Base-by-base conservation (phyloP, 1,140 invertebrate species). In the Leptinotarsa texana region DNA sequence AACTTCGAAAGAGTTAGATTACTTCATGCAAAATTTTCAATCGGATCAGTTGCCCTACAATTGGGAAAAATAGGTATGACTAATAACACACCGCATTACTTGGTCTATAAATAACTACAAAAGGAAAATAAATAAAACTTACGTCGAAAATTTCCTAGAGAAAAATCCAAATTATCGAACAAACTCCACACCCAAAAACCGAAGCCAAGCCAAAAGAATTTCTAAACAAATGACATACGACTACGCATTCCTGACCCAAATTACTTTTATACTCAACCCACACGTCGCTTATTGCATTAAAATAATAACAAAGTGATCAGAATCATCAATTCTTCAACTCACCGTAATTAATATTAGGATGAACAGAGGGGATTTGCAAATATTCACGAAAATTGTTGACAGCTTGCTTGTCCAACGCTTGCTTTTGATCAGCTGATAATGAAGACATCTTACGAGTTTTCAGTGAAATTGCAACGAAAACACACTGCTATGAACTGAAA, bases 321-420 rank as follows among this genome's bases (percentile, higher is more conserved):
- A 42, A 42, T 42, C 8, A 42, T 42, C 33, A 42, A 42, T 42
- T 42, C 2, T 62, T 21, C 18, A 71, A 47, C 89, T 91, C 87
- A 94, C 93, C 90, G 87, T 96, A 95, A 87, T 96, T 88, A 24
- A 94, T 87, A 83, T 94, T 85, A 0, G 95, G 95, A 78, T 96
- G 95, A 1, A 95, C 93, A 33, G 92, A 92, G 2, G 94, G 92
- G 63, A 96, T 94, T 76, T 89, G 86, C 27, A 96, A 85, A 86
- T 96, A 96, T 80, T 94, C 90, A 24, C 91, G 88, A 83, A 96
- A 96, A 80, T 91, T 92, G 62, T 90, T 88, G 63, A 95, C 89
- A 80, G 93, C 92, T 83, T 88, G 87, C 82, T 89, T 83, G 75
- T 92, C 87, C 48, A 81, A 78, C 51, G 79, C 77, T 73, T 75